Evolutionary conservation across 2,888 invertebrate genomes (phyloP).

Genomic region (Ecdyonurus torrentis): DNA sequence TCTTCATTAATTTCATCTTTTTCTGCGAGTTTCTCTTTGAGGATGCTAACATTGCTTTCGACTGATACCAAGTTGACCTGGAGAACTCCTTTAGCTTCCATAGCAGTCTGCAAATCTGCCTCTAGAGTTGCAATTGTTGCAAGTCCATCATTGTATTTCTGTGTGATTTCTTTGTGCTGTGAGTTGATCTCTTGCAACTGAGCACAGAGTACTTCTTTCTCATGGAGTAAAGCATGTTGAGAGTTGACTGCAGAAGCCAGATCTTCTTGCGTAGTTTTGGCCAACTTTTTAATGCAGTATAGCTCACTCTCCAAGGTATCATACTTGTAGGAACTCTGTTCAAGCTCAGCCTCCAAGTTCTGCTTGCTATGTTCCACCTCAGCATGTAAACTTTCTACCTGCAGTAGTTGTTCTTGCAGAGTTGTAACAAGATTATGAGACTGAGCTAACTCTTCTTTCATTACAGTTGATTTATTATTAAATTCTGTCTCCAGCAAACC

Average conservation of each 20-base stretch:
- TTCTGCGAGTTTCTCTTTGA: neutral
- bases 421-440: neutral
- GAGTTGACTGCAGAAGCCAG: neutral
- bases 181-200: neutral
- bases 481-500: neutral
- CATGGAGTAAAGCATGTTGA: neutral
- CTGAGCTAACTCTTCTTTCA: neutral
- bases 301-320: neutral
- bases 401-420: neutral
- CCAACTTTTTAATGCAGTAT: neutral
- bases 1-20: neutral
- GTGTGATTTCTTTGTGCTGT: neutral
- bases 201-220: neutral
- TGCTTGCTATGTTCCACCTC: neutral
- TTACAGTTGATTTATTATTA: neutral
- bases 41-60: neutral
- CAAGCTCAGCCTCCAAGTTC: neutral
- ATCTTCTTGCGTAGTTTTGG: neutral
- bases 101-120: neutral
- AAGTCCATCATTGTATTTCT: neutral
- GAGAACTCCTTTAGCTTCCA: neutral
- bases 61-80: neutral
- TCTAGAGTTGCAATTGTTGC: neutral
- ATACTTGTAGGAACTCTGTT: neutral
- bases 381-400: neutral